These are phyloP conservation scores for Myrmecobius fasciatus DNA, from an alignment of 2,113 vertebrate species.

Conservation along the genomic window DNA sequence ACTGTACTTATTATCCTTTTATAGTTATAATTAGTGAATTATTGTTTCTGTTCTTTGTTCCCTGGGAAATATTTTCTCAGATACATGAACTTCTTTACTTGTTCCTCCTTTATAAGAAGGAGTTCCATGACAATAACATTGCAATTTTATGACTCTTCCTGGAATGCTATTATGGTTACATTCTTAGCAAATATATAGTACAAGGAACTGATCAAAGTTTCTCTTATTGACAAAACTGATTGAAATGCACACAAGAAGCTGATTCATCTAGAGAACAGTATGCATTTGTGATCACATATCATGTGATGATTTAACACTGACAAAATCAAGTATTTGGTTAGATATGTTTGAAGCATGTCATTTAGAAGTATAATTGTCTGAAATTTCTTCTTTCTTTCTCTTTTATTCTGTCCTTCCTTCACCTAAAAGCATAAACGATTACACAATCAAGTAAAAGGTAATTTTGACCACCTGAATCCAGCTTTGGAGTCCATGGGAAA, in stretches of 20 bases:
- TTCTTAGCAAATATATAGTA: background rate
- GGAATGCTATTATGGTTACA: background rate
- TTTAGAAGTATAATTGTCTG: background rate
- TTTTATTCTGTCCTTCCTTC: background rate
- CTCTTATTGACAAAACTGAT: background rate
- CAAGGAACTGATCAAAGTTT: background rate
- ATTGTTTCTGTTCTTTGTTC: background rate
- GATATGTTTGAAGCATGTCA: accelerated
- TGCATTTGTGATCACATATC: accelerated
- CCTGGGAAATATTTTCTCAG: background rate
- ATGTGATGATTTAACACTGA: accelerated
- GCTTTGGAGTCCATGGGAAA: background rate
- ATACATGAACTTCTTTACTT: background rate
- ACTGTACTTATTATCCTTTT: background rate
- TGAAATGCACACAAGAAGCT: accelerated
- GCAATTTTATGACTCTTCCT: background rate
- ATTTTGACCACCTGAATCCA: background rate
- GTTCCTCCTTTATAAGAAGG: background rate
- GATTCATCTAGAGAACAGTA: accelerated
- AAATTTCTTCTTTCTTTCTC: background rate
- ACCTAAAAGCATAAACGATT: background rate
- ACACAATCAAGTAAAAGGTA: background rate
- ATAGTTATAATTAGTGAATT: background rate
- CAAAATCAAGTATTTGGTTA: background rate
- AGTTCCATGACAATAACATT: background rate